These are phyloP conservation scores for Dendropsophus ebraccatus DNA, from an alignment of 2,113 vertebrate genomes.

Conservation along the genomic window DNA sequence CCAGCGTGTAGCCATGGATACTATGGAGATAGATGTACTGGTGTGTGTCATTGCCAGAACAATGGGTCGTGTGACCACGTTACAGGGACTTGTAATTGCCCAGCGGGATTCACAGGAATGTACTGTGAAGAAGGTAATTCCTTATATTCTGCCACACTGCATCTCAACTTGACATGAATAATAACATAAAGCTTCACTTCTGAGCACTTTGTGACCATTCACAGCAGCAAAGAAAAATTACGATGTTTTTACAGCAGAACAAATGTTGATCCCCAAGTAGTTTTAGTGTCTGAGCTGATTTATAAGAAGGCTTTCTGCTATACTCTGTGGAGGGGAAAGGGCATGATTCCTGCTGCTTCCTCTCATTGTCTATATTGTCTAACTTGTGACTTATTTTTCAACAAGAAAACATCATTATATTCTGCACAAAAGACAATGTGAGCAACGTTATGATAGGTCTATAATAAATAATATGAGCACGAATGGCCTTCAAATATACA, in stretches of 20 bases:
- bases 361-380: not conserved
- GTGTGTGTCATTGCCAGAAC: constrained; percentile 76
- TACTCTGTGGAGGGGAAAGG: no score
- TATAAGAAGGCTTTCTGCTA: no score
- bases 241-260: not conserved
- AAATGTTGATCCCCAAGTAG: not conserved
- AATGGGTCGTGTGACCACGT: constrained; percentile 75
- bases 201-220: not conserved
- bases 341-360: not conserved
- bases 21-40: constrained; percentile 76
- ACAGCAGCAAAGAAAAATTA: not conserved
- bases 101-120: constrained; percentile 73
- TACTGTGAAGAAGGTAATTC: constrained; percentile 76
- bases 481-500: no score
- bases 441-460: not conserved
- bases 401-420: no score
- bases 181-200: not conserved
- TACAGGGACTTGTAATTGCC: constrained; percentile 76
- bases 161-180: not conserved
- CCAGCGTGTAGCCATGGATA: constrained; percentile 75
- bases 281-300: not conserved
- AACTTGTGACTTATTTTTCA: no score
- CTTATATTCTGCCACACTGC: not conserved
- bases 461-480: not conserved
- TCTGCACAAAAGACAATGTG: no score